A percentile compares a stretch with the other conserved stretches of the same genome.
Conservation (phyloP, 2,888 invertebrate genomes). For the Chironomus tentans region DNA sequence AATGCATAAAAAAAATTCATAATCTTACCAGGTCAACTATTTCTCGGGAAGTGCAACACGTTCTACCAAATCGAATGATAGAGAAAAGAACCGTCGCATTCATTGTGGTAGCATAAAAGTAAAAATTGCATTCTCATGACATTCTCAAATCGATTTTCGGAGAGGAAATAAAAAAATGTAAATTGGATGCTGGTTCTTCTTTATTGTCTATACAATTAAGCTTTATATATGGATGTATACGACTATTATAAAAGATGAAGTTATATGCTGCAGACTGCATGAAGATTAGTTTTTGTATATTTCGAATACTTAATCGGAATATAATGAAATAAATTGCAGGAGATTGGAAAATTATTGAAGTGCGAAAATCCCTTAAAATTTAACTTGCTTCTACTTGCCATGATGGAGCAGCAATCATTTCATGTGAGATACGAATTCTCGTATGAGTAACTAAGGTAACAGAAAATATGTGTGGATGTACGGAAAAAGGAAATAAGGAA, state of each 20-base stretch:
- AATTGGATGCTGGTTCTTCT: too few species aligned
- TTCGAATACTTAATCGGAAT: conserved; percentile 3
- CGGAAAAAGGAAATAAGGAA: background rate
- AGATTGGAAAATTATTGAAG: conserved; percentile 25
- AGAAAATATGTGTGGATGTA: background rate
- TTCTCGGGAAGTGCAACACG: too few species aligned
- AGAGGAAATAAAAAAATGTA: too few species aligned
- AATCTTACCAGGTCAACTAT: too few species aligned
- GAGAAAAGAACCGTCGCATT: too few species aligned
- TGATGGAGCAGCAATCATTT: background rate
- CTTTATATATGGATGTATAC: too few species aligned
- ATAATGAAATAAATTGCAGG: conserved; percentile 22
- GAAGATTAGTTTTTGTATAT: background rate
- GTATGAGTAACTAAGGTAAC: background rate
- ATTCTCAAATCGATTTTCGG: too few species aligned
- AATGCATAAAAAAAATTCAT: too few species aligned
- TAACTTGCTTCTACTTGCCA: background rate
- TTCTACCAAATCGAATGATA: too few species aligned
- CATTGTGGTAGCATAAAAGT: too few species aligned
- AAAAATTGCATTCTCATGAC: too few species aligned
- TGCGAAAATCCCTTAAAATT: background rate
- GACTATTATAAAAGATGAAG: background rate
- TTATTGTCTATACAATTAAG: too few species aligned
- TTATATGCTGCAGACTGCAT: background rate
- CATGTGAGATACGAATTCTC: background rate